Conservation (phyloP, 1,140 invertebrate genomes). For the Drosophila pseudoananassae region DNA sequence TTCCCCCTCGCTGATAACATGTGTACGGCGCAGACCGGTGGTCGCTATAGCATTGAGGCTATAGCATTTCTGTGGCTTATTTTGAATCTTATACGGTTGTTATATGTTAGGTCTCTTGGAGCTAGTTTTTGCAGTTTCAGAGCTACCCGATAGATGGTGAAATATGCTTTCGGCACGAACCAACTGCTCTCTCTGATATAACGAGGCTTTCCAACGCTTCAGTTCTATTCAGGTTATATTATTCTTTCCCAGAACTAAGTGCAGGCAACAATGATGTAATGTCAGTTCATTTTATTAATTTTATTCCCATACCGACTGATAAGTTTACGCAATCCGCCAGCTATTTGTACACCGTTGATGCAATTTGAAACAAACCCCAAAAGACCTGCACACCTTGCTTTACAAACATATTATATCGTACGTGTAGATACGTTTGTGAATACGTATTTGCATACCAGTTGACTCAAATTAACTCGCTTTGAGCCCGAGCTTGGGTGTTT, state of each 20-base stretch:
- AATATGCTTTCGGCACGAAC: slow-evolving; percentile 13
- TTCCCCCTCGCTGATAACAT: slow-evolving; percentile 56
- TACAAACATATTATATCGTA: slow-evolving; percentile 15
- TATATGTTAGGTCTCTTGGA: slow-evolving; percentile 7
- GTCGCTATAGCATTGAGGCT: slow-evolving; percentile 32
- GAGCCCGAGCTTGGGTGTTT: slow-evolving; percentile 65
- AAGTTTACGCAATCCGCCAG: slow-evolving; percentile 33
- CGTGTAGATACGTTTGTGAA: neutral
- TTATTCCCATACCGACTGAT: slow-evolving; percentile 20
- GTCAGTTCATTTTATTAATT: neutral
- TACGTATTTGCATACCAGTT: slow-evolving; percentile 41
- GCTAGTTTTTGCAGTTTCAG: neutral
- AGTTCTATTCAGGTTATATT: neutral
- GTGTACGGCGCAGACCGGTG: slow-evolving; percentile 17
- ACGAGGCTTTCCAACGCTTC: neutral
- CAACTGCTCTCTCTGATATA: neutral
- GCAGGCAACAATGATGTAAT: neutral
- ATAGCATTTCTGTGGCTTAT: slow-evolving; percentile 8
- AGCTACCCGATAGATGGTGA: slow-evolving; percentile 1
- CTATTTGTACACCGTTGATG: slow-evolving; percentile 17
- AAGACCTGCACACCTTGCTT: slow-evolving; percentile 27
- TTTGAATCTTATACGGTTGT: slow-evolving; percentile 16
- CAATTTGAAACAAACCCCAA: slow-evolving; percentile 24
- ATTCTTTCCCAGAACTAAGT: neutral
- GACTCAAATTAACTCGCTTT: slow-evolving; percentile 51